These are phyloP conservation scores for Ispidina picta DNA, from an alignment of 2,797 vertebrate species.

Conservation along the genomic window DNA sequence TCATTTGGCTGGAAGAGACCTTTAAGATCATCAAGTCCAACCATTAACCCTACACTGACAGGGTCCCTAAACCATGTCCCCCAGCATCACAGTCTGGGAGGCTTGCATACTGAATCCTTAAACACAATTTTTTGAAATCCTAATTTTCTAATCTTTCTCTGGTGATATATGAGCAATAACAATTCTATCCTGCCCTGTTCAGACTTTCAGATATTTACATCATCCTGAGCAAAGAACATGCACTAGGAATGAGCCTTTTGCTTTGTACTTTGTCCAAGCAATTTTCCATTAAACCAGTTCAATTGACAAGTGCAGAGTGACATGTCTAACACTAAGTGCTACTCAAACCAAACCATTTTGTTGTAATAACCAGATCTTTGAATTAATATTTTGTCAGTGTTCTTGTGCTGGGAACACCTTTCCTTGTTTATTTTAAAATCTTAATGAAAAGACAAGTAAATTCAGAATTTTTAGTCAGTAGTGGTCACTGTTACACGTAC, in stretches of 20 bases:
- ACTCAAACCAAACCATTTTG: not conserved
- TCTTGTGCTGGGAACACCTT: not conserved
- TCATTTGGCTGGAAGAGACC: too few relatives aligned
- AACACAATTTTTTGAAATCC: not conserved
- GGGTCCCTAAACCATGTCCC: too few relatives aligned
- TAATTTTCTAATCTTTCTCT: not conserved
- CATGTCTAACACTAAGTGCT: not conserved
- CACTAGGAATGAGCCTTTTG: not conserved
- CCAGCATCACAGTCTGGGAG: not conserved
- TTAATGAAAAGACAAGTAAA: not conserved
- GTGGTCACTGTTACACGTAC: not conserved
- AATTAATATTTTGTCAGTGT: not conserved
- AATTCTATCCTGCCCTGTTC: not conserved
- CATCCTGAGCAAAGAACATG: not conserved
- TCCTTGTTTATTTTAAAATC: not conserved
- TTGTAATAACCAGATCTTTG: not conserved
- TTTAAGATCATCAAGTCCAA: too few relatives aligned
- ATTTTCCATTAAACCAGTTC: not conserved
- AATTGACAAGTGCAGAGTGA: not conserved
- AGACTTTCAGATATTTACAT: not conserved
- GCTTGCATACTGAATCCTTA: not conserved
- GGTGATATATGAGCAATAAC: not conserved
- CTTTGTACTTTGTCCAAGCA: not conserved
- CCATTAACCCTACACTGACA: too few relatives aligned
- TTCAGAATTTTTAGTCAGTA: not conserved